Conservation (phyloP, 2,888 invertebrate genomes). For the Protonemura montana region DNA sequence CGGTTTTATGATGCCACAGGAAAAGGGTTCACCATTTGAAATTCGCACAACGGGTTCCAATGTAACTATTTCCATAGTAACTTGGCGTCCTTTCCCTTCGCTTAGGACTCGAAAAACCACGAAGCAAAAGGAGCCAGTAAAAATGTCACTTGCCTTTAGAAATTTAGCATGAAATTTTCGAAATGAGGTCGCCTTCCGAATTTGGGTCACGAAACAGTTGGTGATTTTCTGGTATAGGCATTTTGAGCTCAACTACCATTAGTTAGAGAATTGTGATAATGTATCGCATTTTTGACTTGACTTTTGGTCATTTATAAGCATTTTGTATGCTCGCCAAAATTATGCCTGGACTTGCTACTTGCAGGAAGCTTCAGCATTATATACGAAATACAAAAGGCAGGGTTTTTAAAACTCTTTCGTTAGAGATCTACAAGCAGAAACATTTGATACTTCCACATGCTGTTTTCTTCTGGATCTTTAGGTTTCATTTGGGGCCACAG, state of each 20-base stretch:
- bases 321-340: neutral
- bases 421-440: too few species aligned
- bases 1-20: conserved; percentile 1
- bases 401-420: too few species aligned
- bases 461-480: too few species aligned
- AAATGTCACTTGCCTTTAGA: conserved; percentile 27
- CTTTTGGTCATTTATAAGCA: conserved; percentile 31
- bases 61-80: neutral
- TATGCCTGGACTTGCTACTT: neutral
- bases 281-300: neutral
- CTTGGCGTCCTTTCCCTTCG: neutral
- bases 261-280: neutral
- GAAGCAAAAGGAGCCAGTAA: conserved; percentile 4
- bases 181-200: conserved; percentile 20
- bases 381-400: too few species aligned
- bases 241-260: neutral
- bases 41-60: conserved; percentile 27
- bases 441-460: too few species aligned
- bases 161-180: conserved; percentile 1
- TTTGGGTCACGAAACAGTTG: conserved; percentile 22
- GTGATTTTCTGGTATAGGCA: neutral
- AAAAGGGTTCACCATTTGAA: conserved; percentile 27
- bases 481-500: too few species aligned
- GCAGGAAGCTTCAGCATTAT: too few species aligned
- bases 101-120: conserved; percentile 9